Evolutionary conservation across 2,797 vertebrate species (phyloP).

Genomic region (Tragelaphus eurycerus): DNA sequence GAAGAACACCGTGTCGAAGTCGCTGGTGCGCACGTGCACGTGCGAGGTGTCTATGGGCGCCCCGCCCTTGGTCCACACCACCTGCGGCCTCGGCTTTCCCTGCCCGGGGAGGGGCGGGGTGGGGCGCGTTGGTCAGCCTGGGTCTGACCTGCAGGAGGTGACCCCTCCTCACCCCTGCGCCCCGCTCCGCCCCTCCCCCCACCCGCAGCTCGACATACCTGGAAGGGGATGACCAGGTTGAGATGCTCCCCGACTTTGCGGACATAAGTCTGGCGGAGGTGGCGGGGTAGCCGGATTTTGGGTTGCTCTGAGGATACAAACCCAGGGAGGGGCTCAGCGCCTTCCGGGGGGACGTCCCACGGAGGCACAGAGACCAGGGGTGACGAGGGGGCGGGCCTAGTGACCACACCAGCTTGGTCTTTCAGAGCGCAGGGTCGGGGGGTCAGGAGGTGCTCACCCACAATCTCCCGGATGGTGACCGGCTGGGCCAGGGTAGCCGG

Average conservation of each 20-base stretch:
- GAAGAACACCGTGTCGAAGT: conserved; percentile 91
- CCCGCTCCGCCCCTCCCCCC: neutral
- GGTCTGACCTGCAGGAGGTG: neutral
- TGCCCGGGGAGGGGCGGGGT: conserved; percentile 39
- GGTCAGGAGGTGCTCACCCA: conserved; percentile 82
- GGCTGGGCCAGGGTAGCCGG: conserved; percentile 86
- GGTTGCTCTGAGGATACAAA: conserved; percentile 85
- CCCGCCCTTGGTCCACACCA: conserved; percentile 89
- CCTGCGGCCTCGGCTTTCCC: conserved; percentile 92
- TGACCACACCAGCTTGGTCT: neutral
- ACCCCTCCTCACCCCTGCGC: too few species aligned
- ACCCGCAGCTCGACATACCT: conserved; percentile 80
- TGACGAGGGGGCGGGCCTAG: fast-evolving
- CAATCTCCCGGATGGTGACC: conserved; percentile 91
- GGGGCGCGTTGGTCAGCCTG: neutral
- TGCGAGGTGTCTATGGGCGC: conserved; percentile 83
- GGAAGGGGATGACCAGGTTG: conserved; percentile 94
- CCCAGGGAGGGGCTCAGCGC: neutral
- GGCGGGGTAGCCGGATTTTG: conserved; percentile 92
- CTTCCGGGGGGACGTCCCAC: fast-evolving
- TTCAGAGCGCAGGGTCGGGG: neutral
- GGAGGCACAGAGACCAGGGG: fast-evolving
- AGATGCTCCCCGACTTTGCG: conserved; percentile 89
- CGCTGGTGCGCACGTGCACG: conserved; percentile 85
- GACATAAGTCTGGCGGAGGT: conserved; percentile 89